These are phyloP conservation scores for Carassius carassius DNA, from an alignment of 2,113 vertebrate genomes.

Conservation along the genomic window DNA sequence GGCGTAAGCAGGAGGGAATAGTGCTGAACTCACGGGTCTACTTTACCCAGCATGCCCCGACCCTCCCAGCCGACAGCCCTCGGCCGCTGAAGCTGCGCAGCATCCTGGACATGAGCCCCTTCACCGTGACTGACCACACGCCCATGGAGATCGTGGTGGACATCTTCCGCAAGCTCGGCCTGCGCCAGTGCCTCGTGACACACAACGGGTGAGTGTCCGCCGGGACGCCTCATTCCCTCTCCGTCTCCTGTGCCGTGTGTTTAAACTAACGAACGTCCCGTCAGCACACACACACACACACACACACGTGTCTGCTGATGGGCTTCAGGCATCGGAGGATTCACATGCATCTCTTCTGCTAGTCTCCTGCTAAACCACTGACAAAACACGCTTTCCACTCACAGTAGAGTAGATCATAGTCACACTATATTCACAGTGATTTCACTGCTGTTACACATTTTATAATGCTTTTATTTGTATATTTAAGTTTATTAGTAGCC, in stretches of 20 bases:
- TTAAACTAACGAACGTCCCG: constrained; percentile 16
- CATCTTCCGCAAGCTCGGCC: constrained; percentile 81
- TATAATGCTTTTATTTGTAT: neutral
- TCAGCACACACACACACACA: neutral
- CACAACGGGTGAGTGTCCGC: constrained; percentile 91
- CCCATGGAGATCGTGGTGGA: too few species aligned
- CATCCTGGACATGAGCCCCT: constrained; percentile 94
- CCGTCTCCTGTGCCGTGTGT: neutral
- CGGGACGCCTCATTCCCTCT: too few species aligned
- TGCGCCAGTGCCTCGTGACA: constrained; percentile 98
- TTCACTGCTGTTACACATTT: too few species aligned
- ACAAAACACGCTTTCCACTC: constrained; percentile 15
- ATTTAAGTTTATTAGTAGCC: neutral
- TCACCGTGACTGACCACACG: too few species aligned
- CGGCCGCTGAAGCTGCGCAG: constrained; percentile 93
- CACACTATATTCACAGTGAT: neutral
- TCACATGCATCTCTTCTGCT: constrained; percentile 15
- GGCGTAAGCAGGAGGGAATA: constrained; percentile 96
- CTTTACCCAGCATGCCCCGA: constrained; percentile 96
- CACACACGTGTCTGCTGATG: constrained; percentile 14
- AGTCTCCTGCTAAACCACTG: neutral
- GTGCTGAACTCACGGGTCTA: constrained; percentile 94
- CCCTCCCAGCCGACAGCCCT: constrained; percentile 95
- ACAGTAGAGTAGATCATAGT: neutral
- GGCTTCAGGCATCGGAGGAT: neutral